phyloP scores from a whole-genome alignment of 2,113 vertebrate species.

The Colinus virginianus region DNA sequence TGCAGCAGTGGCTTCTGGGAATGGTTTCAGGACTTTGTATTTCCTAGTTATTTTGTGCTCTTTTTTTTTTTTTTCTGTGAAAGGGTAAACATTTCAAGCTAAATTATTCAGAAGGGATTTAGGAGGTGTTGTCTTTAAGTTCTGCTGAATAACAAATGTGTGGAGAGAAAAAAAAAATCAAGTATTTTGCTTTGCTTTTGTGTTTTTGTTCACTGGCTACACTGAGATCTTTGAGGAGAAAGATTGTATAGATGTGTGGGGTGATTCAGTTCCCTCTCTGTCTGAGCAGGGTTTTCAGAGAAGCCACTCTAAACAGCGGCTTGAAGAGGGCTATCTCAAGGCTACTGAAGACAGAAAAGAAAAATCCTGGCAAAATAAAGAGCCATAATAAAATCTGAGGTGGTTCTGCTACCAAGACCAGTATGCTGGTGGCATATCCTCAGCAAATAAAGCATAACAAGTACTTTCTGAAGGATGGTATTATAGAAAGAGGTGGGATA shows the following conservation, averaged over 20 bases:
- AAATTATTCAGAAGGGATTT: conserved; percentile 78
- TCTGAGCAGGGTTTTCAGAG: background rate
- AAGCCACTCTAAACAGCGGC: background rate
- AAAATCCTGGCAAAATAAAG: background rate
- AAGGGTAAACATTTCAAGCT: conserved; percentile 69
- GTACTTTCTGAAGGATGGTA: background rate
- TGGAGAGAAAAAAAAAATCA: conserved; percentile 51
- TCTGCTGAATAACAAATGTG: conserved; percentile 65
- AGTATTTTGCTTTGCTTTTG: conserved; percentile 44
- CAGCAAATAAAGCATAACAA: background rate
- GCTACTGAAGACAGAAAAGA: background rate
- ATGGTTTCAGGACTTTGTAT: conserved; percentile 60
- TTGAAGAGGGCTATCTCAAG: conserved; percentile 21
- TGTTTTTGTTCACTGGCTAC: conserved; percentile 48
- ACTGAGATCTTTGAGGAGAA: conserved; percentile 55
- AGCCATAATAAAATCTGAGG: background rate
- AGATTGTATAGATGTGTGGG: conserved; percentile 22
- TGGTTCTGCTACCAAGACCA: background rate
- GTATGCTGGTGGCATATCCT: background rate
- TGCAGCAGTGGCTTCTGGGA: conserved; percentile 52
- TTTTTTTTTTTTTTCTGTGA: conserved; percentile 12
- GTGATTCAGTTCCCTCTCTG: conserved; percentile 8
- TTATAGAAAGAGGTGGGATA: background rate
- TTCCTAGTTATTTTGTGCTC: conserved; percentile 60
- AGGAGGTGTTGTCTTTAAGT: conserved; percentile 62